Evolutionary conservation across 2,888 invertebrate species (phyloP).

Genomic region (Strigamia crassipes): DNA sequence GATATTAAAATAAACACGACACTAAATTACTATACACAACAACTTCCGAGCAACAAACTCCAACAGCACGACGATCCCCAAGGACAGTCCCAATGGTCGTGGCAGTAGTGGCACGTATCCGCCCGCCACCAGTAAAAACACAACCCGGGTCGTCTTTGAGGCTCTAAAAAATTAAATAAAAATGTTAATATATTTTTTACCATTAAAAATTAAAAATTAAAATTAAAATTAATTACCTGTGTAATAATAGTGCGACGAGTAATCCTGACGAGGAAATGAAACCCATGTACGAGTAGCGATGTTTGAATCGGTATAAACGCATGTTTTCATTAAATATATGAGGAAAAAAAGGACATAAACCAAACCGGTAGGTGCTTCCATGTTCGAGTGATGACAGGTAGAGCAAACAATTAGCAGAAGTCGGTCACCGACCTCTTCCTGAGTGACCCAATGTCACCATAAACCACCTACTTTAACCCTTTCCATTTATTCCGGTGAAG

Average conservation of each 20-base stretch:
- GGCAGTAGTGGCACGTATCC: not conserved
- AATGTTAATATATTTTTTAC: not conserved
- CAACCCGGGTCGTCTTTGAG: not conserved
- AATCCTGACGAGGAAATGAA: not conserved
- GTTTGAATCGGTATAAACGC: not conserved
- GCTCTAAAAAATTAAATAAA: not conserved
- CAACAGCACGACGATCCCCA: not conserved
- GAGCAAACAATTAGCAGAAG: conserved; percentile 1
- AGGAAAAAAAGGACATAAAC: not conserved
- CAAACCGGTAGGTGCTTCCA: not conserved
- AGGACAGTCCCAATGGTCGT: conserved; percentile 3
- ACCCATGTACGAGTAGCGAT: not conserved
- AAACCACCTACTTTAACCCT: not conserved
- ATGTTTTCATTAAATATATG: not conserved
- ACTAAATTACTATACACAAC: not conserved
- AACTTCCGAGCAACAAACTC: not conserved
- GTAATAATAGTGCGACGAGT: not conserved
- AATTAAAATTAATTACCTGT: not conserved
- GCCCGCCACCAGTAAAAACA: not conserved
- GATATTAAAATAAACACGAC: not conserved
- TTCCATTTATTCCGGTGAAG: not conserved
- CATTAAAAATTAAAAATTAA: too few relatives aligned
- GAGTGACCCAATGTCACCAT: not conserved
- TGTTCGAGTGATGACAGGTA: not conserved
- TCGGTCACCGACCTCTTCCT: not conserved